phyloP scores from a whole-genome alignment of 92 coral and sea anemone genomes.

The Virgularia gustaviana region DNA sequence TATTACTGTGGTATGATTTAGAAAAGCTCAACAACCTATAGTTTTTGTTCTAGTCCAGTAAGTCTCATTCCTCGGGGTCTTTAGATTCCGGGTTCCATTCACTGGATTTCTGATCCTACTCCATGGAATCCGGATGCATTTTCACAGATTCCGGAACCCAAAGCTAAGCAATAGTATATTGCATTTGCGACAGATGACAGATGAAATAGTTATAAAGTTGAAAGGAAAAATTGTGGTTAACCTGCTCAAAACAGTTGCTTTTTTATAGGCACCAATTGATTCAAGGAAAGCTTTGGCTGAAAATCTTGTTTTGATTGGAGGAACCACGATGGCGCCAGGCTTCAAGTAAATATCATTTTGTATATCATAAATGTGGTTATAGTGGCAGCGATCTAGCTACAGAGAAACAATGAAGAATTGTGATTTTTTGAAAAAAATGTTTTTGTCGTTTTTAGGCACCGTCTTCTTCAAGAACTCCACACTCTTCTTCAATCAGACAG shows the following conservation, averaged over 20 bases:
- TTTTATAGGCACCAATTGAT: slow-evolving; percentile 82
- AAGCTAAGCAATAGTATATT: too few relatives aligned
- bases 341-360: slow-evolving; percentile 94
- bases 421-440: background rate
- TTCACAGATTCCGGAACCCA: too few relatives aligned
- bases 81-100: too few relatives aligned
- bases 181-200: too few relatives aligned
- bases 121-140: too few relatives aligned
- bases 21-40: too few relatives aligned
- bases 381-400: background rate
- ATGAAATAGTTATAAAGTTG: too few relatives aligned
- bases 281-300: slow-evolving; percentile 83
- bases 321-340: slow-evolving; percentile 93
- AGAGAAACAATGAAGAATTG: background rate
- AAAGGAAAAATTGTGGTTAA: background rate
- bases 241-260: background rate
- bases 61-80: too few relatives aligned
- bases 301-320: slow-evolving; percentile 87
- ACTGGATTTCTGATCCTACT: too few relatives aligned
- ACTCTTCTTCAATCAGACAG: slow-evolving; percentile 78
- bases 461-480: slow-evolving; percentile 93
- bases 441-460: slow-evolving; percentile 61
- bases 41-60: too few relatives aligned
- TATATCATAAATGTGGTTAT: background rate
- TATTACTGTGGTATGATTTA: too few relatives aligned